Percentiles rank a stretch among this genome's conserved stretches.
Evolutionary conservation across 2,888 invertebrate genomes (phyloP).

Genomic region (Adineta ricciae): DNA sequence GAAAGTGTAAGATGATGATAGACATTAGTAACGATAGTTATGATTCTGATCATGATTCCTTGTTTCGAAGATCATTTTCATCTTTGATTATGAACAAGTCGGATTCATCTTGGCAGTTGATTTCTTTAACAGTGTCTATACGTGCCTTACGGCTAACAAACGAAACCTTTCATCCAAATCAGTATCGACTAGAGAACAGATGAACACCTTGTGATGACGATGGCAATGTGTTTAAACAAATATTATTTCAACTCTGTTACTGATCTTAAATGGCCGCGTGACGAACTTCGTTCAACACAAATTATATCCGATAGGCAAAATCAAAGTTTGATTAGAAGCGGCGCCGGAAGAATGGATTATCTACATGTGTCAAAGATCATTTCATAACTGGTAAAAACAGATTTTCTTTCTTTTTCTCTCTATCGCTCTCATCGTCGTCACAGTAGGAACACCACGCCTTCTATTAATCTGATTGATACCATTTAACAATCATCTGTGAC

Average conservation of each 20-base stretch:
- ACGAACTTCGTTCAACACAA: not conserved
- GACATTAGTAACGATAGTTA: not conserved
- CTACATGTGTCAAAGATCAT: slow-evolving; percentile 5
- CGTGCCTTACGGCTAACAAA: not conserved
- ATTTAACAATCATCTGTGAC: not conserved
- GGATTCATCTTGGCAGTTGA: not conserved
- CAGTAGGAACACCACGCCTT: not conserved
- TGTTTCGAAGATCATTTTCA: not conserved
- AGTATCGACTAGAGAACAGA: not conserved
- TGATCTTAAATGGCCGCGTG: not conserved
- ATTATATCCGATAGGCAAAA: slow-evolving; percentile 12
- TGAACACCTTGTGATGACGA: slow-evolving; percentile 4
- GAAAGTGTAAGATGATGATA: not conserved
- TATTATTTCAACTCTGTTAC: not conserved
- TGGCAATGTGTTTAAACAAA: not conserved
- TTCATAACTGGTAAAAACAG: not conserved
- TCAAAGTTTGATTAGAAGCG: not conserved
- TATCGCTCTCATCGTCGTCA: not conserved
- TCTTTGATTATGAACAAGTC: not conserved
- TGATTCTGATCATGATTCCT: not conserved
- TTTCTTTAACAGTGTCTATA: not conserved
- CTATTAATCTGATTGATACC: not conserved
- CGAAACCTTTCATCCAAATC: not conserved
- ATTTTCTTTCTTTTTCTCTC: not conserved
- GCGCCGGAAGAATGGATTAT: slow-evolving; percentile 9